phyloP scores from a whole-genome alignment of 92 coral and sea anemone species.

The Pocillopora grandis region DNA sequence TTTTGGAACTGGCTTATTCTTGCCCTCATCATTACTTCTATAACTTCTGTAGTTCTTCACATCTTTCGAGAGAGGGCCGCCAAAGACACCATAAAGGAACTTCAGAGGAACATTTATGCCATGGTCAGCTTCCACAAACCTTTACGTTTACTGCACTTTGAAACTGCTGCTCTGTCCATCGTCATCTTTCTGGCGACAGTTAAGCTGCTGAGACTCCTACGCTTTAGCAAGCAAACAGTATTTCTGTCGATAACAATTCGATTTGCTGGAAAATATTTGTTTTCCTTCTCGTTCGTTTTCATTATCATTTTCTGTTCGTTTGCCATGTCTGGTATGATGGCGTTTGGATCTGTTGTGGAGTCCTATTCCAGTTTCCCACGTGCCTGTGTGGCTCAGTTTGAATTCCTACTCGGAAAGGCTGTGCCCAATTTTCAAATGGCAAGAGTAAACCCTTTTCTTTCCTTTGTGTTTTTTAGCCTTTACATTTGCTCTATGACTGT shows the following conservation, averaged over 20 bases:
- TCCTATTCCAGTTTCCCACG: conserved; percentile 51
- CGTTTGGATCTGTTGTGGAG: conserved; percentile 50
- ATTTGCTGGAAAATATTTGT: conserved; percentile 39
- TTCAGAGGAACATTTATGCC: conserved; percentile 54
- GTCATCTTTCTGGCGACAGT: conserved; percentile 57
- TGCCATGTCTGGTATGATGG: conserved; percentile 63
- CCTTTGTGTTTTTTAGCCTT: conserved; percentile 48
- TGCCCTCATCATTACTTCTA: conserved; percentile 42
- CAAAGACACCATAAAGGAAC: conserved; percentile 41
- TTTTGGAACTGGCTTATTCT: conserved; percentile 55
- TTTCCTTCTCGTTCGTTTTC: conserved; percentile 57
- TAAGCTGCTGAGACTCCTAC: conserved; percentile 54
- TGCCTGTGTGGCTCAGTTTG: conserved; percentile 58
- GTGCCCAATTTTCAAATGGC: conserved; percentile 41
- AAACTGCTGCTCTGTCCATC: conserved; percentile 53
- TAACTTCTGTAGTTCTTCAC: conserved; percentile 47
- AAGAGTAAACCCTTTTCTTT: conserved; percentile 50
- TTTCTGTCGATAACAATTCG: conserved; percentile 50
- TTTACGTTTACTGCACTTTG: conserved; percentile 50
- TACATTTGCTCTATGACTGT: conserved; percentile 57
- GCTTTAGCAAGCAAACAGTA: conserved; percentile 47
- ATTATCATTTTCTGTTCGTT: conserved; percentile 60
- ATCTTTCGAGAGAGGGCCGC: conserved; percentile 50
- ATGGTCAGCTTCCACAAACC: conserved; percentile 68
- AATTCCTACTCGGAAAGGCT: conserved; percentile 64